These are phyloP conservation scores for Brienomyrus brachyistius DNA, from an alignment of 2,113 vertebrate genomes.

Conservation along the genomic window DNA sequence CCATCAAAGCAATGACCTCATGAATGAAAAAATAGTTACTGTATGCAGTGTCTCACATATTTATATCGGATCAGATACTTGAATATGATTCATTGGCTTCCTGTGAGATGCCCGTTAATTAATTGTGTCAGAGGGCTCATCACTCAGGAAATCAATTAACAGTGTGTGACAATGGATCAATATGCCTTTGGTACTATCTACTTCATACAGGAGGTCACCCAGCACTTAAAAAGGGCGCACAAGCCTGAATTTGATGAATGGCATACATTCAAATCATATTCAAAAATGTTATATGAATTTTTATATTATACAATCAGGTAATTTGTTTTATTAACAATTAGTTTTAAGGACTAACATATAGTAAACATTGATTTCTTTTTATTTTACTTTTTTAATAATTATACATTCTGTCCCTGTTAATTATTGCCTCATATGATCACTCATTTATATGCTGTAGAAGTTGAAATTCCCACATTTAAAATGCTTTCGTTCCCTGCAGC, in stretches of 20 bases:
- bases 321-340: neutral
- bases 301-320: neutral
- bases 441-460: neutral
- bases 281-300: neutral
- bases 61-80: neutral
- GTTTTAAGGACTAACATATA: neutral
- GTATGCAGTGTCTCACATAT: neutral
- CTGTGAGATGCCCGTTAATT: conserved; percentile 19
- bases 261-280: neutral
- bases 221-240: neutral
- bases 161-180: conserved; percentile 26
- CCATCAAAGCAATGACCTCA: neutral
- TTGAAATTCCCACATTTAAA: neutral
- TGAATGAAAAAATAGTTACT: neutral
- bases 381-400: neutral
- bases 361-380: neutral
- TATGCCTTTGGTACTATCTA: neutral
- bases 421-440: neutral
- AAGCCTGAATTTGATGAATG: neutral
- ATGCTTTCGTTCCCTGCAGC: neutral
- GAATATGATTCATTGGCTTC: neutral
- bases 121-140: conserved; percentile 13
- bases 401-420: neutral
- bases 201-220: neutral
- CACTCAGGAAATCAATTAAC: conserved; percentile 20